phyloP scores from a whole-genome alignment of 2,797 vertebrate species.

The Myotis daubentonii region DNA sequence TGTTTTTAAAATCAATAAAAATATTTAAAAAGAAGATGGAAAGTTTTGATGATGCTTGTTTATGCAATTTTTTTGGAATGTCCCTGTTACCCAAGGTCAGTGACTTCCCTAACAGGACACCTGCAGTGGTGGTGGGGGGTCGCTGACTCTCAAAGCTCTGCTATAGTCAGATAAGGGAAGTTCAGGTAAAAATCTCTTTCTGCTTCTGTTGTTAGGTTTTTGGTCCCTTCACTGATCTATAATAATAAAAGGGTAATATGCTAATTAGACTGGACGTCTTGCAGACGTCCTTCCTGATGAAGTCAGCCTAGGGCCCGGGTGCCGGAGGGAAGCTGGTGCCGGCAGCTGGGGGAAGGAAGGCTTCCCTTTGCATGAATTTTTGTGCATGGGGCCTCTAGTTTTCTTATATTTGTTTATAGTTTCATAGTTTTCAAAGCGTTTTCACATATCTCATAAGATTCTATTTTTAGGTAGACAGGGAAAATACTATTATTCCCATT shows the following conservation, averaged over 20 bases:
- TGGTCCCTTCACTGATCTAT: not conserved
- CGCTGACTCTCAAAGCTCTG: constrained; percentile 22
- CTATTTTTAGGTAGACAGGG: constrained; percentile 5
- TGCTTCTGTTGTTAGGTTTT: constrained; percentile 27
- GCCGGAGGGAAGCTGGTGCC: too few relatives aligned
- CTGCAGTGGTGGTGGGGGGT: not conserved
- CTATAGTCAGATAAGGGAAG: constrained; percentile 14
- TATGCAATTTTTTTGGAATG: not conserved
- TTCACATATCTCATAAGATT: constrained; percentile 12
- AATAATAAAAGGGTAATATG: too few relatives aligned
- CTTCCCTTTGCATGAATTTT: too few relatives aligned
- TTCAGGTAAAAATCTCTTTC: constrained; percentile 14
- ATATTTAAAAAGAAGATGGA: not conserved
- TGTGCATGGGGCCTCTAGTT: not conserved
- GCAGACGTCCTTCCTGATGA: too few relatives aligned
- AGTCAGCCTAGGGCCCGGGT: too few relatives aligned
- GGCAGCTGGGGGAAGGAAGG: too few relatives aligned
- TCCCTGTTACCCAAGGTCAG: not conserved
- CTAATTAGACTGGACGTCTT: too few relatives aligned
- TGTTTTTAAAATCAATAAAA: not conserved
- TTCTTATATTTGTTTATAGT: constrained; percentile 12
- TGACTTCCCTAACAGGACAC: not conserved
- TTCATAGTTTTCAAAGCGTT: constrained; percentile 35
- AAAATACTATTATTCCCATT: constrained; percentile 22
- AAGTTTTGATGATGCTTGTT: not conserved